Evolutionary conservation across 1,140 invertebrate species (phyloP), one percentile per base, ranked within the genome.

Genomic region (Plutomurus gul): DNA sequence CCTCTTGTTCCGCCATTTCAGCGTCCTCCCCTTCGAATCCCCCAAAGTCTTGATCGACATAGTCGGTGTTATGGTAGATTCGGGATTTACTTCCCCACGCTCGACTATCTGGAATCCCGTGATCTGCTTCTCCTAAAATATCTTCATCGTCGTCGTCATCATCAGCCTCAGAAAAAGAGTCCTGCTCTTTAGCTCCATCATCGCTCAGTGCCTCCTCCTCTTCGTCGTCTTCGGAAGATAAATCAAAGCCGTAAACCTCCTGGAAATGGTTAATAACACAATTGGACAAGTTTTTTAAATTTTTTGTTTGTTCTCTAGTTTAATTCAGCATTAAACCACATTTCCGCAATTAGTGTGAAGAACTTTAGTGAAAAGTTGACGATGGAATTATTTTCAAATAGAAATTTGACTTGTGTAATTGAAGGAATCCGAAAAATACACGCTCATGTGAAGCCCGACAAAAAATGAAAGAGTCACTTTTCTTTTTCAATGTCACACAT

Each of bases 61-160:
- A 96, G 88, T 96, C 94, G 1, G 95, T 94, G 49, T 92, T 91
- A 86, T 95, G 96, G 86, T 92, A 97, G 46, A 89, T 88, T 82
- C 87, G 90, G 82, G 92, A 93, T 78, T 92, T 92, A 83, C 91
- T 91, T 11, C 95, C 95, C 95, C 96, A 97, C 20, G 94, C 93
- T 87, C 92, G 92, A 11, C 89, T 89, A 86, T 95, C 90, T 6
- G 94, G 94, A 47, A 96, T 86, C 37, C 89, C 87, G 82, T 90
- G 88, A 82, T 89, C 91, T 39, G 92, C 90, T 86, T 94, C 92
- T 86, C 91, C 93, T 77, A 91, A 88, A 22, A 89, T 89, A 20
- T 86, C 85, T 33, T 88, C 86, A 10, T 87, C 87, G 47, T 86
- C 85, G 36, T 83, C 49, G 16, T 84, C 83, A 56, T 81, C 80